These are phyloP conservation scores for Varanus salvator DNA, from an alignment of 2,113 vertebrate species.

Conservation along the genomic window DNA sequence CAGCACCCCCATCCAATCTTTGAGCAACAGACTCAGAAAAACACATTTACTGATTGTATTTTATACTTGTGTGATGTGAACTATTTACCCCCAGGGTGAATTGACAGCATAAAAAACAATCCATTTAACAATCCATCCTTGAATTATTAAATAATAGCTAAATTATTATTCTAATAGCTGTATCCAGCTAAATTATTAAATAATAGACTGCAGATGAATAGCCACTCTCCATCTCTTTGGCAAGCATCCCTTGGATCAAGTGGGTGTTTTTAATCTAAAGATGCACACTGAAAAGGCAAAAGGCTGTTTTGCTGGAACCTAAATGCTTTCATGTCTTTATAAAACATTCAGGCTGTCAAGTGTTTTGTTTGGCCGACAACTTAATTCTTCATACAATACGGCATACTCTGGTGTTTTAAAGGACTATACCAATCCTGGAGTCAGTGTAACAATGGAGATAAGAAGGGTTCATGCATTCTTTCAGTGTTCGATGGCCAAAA, in stretches of 20 bases:
- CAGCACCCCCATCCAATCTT: not conserved
- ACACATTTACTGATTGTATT: slow-evolving; percentile 20
- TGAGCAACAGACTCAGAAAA: not conserved
- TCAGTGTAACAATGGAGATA: slow-evolving; percentile 9
- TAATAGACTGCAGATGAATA: slow-evolving; percentile 27
- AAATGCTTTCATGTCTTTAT: not conserved
- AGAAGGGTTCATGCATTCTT: not conserved
- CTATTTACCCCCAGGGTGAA: slow-evolving; percentile 27
- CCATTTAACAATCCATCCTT: slow-evolving; percentile 17
- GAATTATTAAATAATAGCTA: slow-evolving; percentile 35
- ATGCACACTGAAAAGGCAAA: not conserved
- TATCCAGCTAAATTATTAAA: slow-evolving; percentile 33
- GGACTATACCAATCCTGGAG: not conserved
- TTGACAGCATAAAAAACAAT: slow-evolving; percentile 25
- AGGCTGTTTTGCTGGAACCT: not conserved
- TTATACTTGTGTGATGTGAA: slow-evolving; percentile 8
- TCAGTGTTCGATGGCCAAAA: not conserved
- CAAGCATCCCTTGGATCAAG: not conserved
- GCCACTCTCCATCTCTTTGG: not conserved
- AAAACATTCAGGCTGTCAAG: slow-evolving; percentile 13
- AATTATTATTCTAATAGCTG: slow-evolving; percentile 38
- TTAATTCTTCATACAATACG: slow-evolving; percentile 26
- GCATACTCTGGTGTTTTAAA: not conserved
- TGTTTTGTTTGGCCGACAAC: slow-evolving; percentile 29
- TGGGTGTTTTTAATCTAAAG: slow-evolving; percentile 26